These are phyloP conservation scores for Oncorhynchus gorbuscha DNA, from an alignment of 2,113 vertebrate genomes.

Conservation along the genomic window DNA sequence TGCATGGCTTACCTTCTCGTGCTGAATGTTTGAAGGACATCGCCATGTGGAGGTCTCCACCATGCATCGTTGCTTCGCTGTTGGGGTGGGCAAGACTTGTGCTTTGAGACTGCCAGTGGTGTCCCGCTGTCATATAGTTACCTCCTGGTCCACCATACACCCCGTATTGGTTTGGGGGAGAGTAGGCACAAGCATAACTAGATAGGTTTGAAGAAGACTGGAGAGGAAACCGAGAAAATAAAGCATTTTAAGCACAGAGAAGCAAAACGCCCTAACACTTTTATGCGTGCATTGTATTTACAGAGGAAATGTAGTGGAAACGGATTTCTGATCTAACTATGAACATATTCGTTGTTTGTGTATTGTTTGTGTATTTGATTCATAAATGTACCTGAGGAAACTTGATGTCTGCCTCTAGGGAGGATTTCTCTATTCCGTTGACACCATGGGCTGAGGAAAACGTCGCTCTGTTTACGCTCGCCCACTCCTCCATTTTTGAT, in stretches of 20 bases:
- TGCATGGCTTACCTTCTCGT: slow-evolving; percentile 72
- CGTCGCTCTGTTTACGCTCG: slow-evolving; percentile 71
- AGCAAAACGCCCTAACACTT: neutral
- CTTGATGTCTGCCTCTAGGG: slow-evolving; percentile 80
- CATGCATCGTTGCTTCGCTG: slow-evolving; percentile 63
- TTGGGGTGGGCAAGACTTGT: slow-evolving; percentile 69
- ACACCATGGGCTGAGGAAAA: slow-evolving; percentile 69
- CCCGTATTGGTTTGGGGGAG: slow-evolving; percentile 78
- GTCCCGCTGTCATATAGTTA: slow-evolving; percentile 73
- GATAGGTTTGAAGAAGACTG: slow-evolving; percentile 79
- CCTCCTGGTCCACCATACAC: slow-evolving; percentile 77
- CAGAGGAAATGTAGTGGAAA: neutral
- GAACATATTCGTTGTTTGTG: neutral
- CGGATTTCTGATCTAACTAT: neutral
- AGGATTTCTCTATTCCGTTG: slow-evolving; percentile 79
- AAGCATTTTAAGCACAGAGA: neutral
- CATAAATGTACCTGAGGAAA: slow-evolving; percentile 78
- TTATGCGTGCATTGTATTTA: too few relatives aligned
- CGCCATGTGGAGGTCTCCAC: slow-evolving; percentile 71
- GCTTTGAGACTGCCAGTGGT: slow-evolving; percentile 80
- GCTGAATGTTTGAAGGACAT: slow-evolving; percentile 74
- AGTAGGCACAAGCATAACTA: slow-evolving; percentile 83
- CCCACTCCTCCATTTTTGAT: slow-evolving; percentile 87
- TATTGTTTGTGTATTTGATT: neutral
- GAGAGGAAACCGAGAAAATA: neutral